Conservation (phyloP, 2,113 vertebrate species). For the Turdus rufiventris region DNA sequence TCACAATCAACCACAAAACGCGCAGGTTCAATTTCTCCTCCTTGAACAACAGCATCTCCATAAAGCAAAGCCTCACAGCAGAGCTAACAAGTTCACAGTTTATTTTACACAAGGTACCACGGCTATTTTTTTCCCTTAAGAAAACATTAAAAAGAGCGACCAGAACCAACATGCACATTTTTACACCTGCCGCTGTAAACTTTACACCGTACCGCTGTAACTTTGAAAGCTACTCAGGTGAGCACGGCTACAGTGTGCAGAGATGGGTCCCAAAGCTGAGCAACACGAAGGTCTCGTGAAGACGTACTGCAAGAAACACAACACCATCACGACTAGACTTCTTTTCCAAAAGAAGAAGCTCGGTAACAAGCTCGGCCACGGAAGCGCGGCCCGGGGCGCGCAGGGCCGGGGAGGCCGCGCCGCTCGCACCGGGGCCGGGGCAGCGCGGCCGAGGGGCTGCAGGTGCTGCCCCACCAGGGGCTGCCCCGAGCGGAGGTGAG, state of each 20-base stretch:
- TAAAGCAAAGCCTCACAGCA: background rate
- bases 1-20: background rate
- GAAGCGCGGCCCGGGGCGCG: rapidly evolving
- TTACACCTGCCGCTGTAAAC: background rate
- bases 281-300: rapidly evolving
- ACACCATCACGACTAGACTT: too few relatives aligned
- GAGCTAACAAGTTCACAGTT: rapidly evolving
- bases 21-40: background rate
- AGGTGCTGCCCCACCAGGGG: background rate
- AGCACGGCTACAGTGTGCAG: background rate
- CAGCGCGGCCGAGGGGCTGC: background rate
- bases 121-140: background rate
- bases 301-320: background rate
- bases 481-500: rapidly evolving
- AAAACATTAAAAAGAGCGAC: rapidly evolving
- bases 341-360: too few relatives aligned
- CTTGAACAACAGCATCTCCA: background rate
- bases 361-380: rapidly evolving
- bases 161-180: rapidly evolving
- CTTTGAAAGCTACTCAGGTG: background rate
- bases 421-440: background rate
- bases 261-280: background rate
- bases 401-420: background rate
- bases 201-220: background rate
- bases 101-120: background rate